phyloP scores from a whole-genome alignment of 2,888 invertebrate genomes.

The Heliconius aoede region DNA sequence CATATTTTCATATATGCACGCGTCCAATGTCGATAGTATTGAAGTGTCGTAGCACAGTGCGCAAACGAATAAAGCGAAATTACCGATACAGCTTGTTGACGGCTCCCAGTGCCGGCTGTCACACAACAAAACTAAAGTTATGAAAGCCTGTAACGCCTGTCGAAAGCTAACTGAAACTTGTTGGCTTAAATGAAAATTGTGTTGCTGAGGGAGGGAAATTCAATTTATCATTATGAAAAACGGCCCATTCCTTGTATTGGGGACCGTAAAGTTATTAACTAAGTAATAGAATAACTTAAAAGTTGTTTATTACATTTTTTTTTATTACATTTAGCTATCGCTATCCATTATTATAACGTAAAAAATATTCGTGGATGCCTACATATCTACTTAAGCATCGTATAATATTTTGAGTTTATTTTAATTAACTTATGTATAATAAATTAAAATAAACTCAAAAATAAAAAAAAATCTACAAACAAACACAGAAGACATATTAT shows the following conservation, averaged over 20 bases:
- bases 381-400: background rate
- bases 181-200: conserved; percentile 33
- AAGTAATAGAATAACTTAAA: background rate
- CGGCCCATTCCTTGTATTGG: background rate
- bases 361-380: background rate
- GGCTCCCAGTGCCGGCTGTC: conserved; percentile 39
- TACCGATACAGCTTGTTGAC: conserved; percentile 42
- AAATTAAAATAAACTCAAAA: background rate
- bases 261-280: background rate
- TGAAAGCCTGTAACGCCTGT: conserved; percentile 38
- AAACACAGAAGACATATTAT: background rate
- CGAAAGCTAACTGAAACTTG: conserved; percentile 33
- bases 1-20: conserved; percentile 39
- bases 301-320: background rate
- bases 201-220: conserved; percentile 12
- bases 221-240: conserved; percentile 8
- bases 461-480: background rate
- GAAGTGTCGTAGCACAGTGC: too few species aligned
- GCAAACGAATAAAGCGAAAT: conserved; percentile 46
- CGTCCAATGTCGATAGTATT: conserved; percentile 39
- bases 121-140: conserved; percentile 40
- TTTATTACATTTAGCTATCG: background rate
- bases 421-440: background rate
- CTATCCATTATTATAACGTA: background rate
- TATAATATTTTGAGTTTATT: too few species aligned